Conservation (phyloP, 2,113 vertebrate species). For the Pteropus alecto region DNA sequence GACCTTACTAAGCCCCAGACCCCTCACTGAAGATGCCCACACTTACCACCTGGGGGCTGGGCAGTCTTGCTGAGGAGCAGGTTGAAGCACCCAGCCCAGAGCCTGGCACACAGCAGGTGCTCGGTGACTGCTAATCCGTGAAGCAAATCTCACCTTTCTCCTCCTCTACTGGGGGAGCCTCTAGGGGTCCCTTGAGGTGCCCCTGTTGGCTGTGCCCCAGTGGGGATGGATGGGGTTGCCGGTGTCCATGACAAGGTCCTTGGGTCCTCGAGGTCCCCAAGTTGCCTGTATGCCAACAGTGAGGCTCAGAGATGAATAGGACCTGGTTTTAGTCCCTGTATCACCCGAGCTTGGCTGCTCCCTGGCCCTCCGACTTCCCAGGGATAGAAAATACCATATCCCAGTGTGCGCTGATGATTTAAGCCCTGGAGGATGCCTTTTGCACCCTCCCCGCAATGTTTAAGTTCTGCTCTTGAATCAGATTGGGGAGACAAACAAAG, state of each 20-base stretch:
- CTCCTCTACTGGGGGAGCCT: not conserved
- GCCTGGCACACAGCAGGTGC: not conserved
- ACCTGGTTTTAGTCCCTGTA: not conserved
- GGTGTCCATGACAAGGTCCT: rapidly evolving
- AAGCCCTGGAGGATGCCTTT: not conserved
- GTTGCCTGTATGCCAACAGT: rapidly evolving
- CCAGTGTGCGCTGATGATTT: not conserved
- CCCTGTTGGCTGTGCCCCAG: too few relatives aligned
- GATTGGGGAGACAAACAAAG: not conserved
- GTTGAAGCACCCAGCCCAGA: not conserved
- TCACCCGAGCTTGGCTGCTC: not conserved
- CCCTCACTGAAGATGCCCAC: not conserved
- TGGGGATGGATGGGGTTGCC: not conserved
- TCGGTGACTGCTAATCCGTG: too few relatives aligned
- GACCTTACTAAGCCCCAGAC: not conserved
- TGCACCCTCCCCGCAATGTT: not conserved
- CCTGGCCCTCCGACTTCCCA: not conserved
- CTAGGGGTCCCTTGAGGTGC: not conserved
- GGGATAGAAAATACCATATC: not conserved
- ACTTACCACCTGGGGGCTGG: not conserved
- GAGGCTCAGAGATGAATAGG: not conserved
- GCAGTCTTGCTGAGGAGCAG: not conserved
- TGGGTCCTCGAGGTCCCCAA: not conserved
- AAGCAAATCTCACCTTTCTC: not conserved
- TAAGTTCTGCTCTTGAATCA: not conserved